Evolutionary conservation across 1,140 invertebrate species (phyloP).

Genomic region (Drosophila repletoides): DNA sequence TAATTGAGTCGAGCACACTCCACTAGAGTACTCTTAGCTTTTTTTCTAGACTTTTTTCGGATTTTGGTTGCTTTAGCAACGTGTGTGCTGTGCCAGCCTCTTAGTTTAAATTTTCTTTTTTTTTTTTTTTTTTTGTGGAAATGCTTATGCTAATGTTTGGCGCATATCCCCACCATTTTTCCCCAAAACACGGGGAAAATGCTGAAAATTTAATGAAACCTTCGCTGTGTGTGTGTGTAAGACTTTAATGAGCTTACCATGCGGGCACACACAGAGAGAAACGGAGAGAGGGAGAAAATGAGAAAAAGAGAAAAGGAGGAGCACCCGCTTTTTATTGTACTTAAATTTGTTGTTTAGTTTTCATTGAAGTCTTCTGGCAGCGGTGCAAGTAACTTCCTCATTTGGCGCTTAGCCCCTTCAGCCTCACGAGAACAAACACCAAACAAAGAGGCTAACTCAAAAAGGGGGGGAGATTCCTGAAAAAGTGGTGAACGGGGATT

Average conservation of each 20-base stretch:
- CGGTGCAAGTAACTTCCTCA: slow-evolving; percentile 44
- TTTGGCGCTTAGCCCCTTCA: slow-evolving; percentile 22
- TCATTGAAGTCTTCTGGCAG: slow-evolving; percentile 37
- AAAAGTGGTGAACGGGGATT: not conserved
- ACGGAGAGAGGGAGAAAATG: not conserved
- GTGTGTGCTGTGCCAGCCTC: not conserved
- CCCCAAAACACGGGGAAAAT: slow-evolving; percentile 11
- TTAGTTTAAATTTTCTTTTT: slow-evolving; percentile 9
- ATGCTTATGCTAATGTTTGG: slow-evolving; percentile 53
- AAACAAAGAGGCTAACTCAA: slow-evolving; percentile 31
- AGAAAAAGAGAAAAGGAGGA: not conserved
- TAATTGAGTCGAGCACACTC: no score
- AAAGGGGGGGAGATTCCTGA: not conserved
- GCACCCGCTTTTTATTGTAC: slow-evolving; percentile 8
- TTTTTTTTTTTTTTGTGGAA: slow-evolving; percentile 18
- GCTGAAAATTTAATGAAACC: slow-evolving; percentile 48
- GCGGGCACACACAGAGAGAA: slow-evolving; percentile 23
- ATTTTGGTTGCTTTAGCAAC: not conserved
- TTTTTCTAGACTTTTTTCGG: not conserved
- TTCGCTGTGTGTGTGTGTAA: slow-evolving; percentile 23
- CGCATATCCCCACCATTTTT: slow-evolving; percentile 12
- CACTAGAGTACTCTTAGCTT: no score
- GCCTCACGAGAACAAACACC: slow-evolving; percentile 16
- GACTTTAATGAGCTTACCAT: slow-evolving; percentile 50
- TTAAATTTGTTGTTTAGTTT: slow-evolving; percentile 41